Base-by-base conservation (phyloP, 2,113 vertebrate species). In the Coptodon rendalli region DNA sequence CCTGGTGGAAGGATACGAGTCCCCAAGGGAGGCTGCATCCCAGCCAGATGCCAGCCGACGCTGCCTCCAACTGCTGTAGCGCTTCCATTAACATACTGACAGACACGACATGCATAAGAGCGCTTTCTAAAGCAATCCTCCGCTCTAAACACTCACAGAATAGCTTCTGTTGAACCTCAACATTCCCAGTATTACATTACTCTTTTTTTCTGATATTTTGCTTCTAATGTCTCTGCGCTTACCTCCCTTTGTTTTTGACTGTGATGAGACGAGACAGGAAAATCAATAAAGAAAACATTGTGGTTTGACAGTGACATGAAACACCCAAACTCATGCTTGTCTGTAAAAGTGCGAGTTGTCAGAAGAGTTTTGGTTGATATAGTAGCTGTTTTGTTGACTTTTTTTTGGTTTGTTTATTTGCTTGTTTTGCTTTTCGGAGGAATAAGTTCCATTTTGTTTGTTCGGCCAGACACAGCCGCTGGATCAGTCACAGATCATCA, bases 261-360 rank as follows among this genome's bases (percentile, higher is more conserved):
- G 71, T 87, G 89, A 94, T 90, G 89, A 92, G 86, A 94, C 91
- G 89, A 90, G 94, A 93, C 92, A 88, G 88, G n/a, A 57, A 85
- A 93, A 93, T 95, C 95, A 92, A 94, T 92, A 89, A 92, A 89
- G 92, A 93, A 91, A 90, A 94, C 91, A 89, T 57, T 93, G 80
- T 82, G 86, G 68, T 89, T 93, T 91, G 89, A 95, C 90, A 91
- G 82, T 93, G 92, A 94, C 85, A 91, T 63, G 81, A 91, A 91
- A 90, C 90, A 94, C 61, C 85, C 81, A 80, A 90, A 90, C 57
- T 57, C 80, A 78, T 86, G 84, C 86, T 43, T 48, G 48, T 83
- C 84, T 59, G 61, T 71, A 87, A 89, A 90, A 82, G 66, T 80
- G 83, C 17, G 36, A 87, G 71, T 84, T 94, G 92, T 91, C 86